phyloP scores from a whole-genome alignment of 2,113 vertebrate species.

The Calyptommatus sinebrachiatus region DNA sequence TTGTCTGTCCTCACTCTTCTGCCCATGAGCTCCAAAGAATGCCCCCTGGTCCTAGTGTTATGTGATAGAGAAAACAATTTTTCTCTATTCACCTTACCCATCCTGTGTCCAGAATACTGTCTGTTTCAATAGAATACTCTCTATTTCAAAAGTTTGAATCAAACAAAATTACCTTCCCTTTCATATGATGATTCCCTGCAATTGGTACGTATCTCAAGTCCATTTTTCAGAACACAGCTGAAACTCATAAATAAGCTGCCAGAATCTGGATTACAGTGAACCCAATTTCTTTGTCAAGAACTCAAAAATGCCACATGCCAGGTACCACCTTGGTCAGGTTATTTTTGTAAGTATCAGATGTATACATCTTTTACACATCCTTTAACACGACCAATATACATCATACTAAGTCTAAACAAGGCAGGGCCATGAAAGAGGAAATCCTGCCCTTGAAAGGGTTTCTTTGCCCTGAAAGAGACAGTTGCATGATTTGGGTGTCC shows the following conservation, averaged over 20 bases:
- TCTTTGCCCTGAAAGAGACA: too few relatives aligned
- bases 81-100: too few relatives aligned
- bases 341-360: background rate
- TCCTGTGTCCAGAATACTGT: too few relatives aligned
- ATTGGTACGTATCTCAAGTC: rapidly evolving
- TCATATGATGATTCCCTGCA: conserved; percentile 14
- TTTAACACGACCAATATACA: background rate
- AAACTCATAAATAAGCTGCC: background rate
- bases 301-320: background rate
- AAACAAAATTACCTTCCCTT: background rate
- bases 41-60: too few relatives aligned
- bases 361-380: background rate
- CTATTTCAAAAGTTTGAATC: background rate
- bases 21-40: too few relatives aligned
- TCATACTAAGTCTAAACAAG: rapidly evolving
- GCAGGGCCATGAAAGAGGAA: too few relatives aligned
- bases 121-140: too few relatives aligned
- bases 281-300: background rate
- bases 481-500: too few relatives aligned
- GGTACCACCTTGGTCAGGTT: background rate
- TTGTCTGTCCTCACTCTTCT: too few relatives aligned
- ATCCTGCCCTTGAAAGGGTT: too few relatives aligned
- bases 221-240: background rate
- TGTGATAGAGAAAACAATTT: too few relatives aligned
- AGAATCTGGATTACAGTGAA: background rate